Evolutionary conservation across 2,113 vertebrate genomes (phyloP).

Genomic region (Trochalopteron elliotii): DNA sequence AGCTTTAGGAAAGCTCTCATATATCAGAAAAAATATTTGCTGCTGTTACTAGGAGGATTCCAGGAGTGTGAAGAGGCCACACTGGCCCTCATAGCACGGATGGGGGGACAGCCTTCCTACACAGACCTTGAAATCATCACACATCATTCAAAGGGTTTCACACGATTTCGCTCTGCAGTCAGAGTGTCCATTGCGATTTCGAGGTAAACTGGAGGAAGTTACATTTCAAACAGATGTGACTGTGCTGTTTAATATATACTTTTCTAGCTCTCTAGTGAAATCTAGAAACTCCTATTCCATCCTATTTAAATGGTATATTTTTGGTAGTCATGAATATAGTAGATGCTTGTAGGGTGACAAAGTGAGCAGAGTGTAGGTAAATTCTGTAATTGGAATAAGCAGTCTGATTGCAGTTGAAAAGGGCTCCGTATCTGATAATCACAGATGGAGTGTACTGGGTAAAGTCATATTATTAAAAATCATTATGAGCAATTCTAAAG

Average conservation of each 20-base stretch:
- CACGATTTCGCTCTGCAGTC: conserved; percentile 88
- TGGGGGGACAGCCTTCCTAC: conserved; percentile 83
- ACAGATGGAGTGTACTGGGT: not conserved
- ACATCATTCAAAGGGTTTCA: conserved; percentile 80
- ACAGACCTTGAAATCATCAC: conserved; percentile 73
- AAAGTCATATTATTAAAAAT: not conserved
- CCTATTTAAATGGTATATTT: not conserved
- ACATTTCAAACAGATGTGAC: not conserved
- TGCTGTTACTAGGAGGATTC: conserved; percentile 92
- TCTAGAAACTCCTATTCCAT: not conserved
- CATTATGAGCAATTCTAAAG: not conserved
- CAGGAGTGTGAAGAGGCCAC: conserved; percentile 97
- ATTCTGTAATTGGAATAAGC: not conserved
- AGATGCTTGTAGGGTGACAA: not conserved
- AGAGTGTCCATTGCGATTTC: conserved; percentile 92
- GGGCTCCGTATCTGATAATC: not conserved
- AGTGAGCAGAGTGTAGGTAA: not conserved
- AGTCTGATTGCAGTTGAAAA: not conserved
- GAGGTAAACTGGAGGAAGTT: conserved; percentile 74
- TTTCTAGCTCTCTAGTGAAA: not conserved
- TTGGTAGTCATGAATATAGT: not conserved
- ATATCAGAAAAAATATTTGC: conserved; percentile 97
- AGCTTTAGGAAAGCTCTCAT: conserved; percentile 96
- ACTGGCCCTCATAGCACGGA: conserved; percentile 84
- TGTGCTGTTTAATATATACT: not conserved